Evolutionary conservation across 2,888 invertebrate species (phyloP), one percentile per base, ranked within the genome.

Genomic region (Serripes groenlandicus): DNA sequence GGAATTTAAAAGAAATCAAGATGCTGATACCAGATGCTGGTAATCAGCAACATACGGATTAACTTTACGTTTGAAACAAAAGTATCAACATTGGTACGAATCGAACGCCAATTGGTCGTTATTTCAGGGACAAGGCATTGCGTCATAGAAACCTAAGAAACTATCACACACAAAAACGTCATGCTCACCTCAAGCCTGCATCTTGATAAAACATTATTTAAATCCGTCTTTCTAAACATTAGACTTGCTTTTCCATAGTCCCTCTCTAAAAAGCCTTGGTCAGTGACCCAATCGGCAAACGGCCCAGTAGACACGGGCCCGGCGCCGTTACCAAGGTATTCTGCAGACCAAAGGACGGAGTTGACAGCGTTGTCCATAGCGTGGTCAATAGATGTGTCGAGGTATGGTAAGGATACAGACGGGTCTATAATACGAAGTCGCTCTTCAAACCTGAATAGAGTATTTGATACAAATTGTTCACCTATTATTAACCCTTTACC

Each of bases 331-430:
- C 91, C 91, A 11, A 90, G 72, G 49, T 89, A 91, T 4, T 75
- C 78, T 0, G 78, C 30, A 3, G 86, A 79, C 89, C 90, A 92
- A 28, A 92, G 42, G 37, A 83, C 75, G 11, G 92, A 92, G 30
- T 83, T 80, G 3, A 81, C 72, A 1, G 91, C 88, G 66, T 88
- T 86, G 21, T 81, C 85, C 62, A 90, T 83, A 35, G 78, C 88
- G 21, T 79, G 34, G 75, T 91, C 91, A 21, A 90, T 77, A 9
- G 88, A 85, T 35, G 81, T 82, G 82, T 92, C 91, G 89, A 90
- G 90, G 81, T 88, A 92, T 9, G 92, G 91, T 9, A 92, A 69
- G 23, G 87, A 84, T 3, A 90, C 88, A 0, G 62, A 60, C 0
- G 87, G 88, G 69, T 89, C 88, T 26, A 87, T 77, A 21, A 87